phyloP scores from a whole-genome alignment of 2,888 invertebrate genomes.

The Galeopsomyia nigrocyanea region DNA sequence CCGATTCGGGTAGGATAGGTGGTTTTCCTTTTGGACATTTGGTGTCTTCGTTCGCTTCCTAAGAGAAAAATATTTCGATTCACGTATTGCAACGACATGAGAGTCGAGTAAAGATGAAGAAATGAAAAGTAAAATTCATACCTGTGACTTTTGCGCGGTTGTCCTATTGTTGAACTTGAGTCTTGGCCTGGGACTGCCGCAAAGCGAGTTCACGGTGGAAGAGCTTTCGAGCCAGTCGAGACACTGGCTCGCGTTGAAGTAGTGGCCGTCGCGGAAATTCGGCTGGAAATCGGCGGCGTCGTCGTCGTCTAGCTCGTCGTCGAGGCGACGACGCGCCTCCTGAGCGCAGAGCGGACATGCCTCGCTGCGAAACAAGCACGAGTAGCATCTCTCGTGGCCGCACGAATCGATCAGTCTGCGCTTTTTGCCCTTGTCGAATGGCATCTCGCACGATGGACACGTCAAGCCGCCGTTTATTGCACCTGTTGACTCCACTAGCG shows the following conservation, averaged over 20 bases:
- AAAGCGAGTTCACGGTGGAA: slow-evolving; percentile 64
- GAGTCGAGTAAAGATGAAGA: slow-evolving; percentile 15
- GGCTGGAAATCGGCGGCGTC: slow-evolving; percentile 45
- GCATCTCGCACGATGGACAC: slow-evolving; percentile 91
- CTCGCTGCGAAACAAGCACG: slow-evolving; percentile 94
- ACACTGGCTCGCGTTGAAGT: slow-evolving; percentile 49
- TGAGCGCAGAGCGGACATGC: slow-evolving; percentile 86
- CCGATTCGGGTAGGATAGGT: slow-evolving; percentile 59
- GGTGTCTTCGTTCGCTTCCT: slow-evolving; percentile 40
- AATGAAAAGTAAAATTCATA: slow-evolving; percentile 55
- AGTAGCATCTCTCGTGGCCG: slow-evolving; percentile 95
- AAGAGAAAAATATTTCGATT: background rate
- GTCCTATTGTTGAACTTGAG: slow-evolving; percentile 57
- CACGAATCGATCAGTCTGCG: slow-evolving; percentile 95
- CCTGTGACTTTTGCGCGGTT: slow-evolving; percentile 66
- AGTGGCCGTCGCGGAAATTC: slow-evolving; percentile 41
- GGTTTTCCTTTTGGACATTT: slow-evolving; percentile 57
- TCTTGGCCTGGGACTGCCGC: slow-evolving; percentile 64
- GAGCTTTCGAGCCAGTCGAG: slow-evolving; percentile 64
- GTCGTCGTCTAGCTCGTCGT: slow-evolving; percentile 50
- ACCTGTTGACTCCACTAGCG: slow-evolving; percentile 81
- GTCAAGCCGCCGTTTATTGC: slow-evolving; percentile 71
- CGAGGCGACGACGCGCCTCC: slow-evolving; percentile 58
- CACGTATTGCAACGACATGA: too few relatives aligned
- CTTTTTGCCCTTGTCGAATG: slow-evolving; percentile 97